Conservation (phyloP, 2,888 invertebrate species). For the Limnephilus auricula region DNA sequence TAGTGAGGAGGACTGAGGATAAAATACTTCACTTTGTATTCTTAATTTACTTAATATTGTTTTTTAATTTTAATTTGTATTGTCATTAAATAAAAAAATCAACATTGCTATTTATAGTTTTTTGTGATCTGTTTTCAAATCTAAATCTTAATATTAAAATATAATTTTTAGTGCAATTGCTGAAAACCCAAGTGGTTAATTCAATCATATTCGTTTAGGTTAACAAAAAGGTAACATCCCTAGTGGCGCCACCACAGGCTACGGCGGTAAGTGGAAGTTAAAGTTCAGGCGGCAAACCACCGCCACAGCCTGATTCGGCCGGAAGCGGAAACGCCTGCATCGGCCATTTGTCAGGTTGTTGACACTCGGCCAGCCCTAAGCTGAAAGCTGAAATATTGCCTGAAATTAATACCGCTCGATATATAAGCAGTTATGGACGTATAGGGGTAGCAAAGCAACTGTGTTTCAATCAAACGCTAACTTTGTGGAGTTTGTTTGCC, state of each 20-base stretch:
- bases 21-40: no score
- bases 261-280: conserved; percentile 17
- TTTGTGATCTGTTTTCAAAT: no score
- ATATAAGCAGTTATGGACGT: background rate
- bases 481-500: background rate
- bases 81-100: no score
- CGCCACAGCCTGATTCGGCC: conserved; percentile 38
- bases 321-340: conserved; percentile 33
- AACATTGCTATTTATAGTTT: no score
- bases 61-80: no score
- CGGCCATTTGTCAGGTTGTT: conserved; percentile 34
- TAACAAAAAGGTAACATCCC: background rate
- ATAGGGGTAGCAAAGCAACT: background rate
- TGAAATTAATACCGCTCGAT: conserved; percentile 33
- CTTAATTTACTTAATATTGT: no score
- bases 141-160: no score
- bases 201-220: background rate
- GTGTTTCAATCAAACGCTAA: background rate
- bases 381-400: conserved; percentile 31
- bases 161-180: no score
- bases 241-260: background rate
- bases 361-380: conserved; percentile 19
- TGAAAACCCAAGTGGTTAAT: background rate
- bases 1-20: no score
- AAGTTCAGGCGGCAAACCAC: background rate